Percentiles rank a stretch among this genome's conserved stretches.
Conservation (phyloP, 2,888 invertebrate species). For the Ophion slaviceki region DNA sequence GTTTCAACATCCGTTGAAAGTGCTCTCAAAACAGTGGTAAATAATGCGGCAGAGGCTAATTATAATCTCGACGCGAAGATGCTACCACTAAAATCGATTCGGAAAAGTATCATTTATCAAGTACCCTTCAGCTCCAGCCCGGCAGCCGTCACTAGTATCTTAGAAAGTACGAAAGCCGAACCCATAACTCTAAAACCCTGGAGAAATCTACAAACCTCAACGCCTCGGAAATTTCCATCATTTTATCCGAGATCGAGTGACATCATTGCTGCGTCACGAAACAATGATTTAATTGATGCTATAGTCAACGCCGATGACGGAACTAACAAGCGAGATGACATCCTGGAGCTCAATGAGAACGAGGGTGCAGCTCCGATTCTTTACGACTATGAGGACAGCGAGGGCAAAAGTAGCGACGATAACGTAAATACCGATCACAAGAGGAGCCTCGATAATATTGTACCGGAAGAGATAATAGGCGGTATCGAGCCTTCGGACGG, state of each 20-base stretch:
- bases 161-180: not conserved
- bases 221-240: slow-evolving; percentile 40
- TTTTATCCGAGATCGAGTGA: slow-evolving; percentile 53
- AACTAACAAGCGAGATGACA: slow-evolving; percentile 32
- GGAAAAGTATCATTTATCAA: slow-evolving; percentile 20
- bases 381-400: slow-evolving; percentile 53
- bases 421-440: slow-evolving; percentile 20
- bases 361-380: slow-evolving; percentile 32
- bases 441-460: slow-evolving; percentile 24
- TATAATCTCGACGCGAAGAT: not conserved
- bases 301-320: not conserved
- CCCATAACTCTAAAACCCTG: slow-evolving; percentile 1
- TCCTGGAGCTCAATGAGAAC: slow-evolving; percentile 2
- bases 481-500: slow-evolving; percentile 52
- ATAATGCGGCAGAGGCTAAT: not conserved
- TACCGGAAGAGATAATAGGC: slow-evolving; percentile 2
- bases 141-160: not conserved
- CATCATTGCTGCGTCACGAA: slow-evolving; percentile 11
- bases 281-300: not conserved
- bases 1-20: slow-evolving; percentile 1
- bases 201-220: slow-evolving; percentile 16
- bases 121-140: not conserved
- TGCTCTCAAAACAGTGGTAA: not conserved
- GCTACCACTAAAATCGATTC: not conserved
- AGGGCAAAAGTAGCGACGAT: not conserved